These are phyloP conservation scores for Anguilla japonica DNA, from an alignment of 2,113 vertebrate species.

Conservation along the genomic window DNA sequence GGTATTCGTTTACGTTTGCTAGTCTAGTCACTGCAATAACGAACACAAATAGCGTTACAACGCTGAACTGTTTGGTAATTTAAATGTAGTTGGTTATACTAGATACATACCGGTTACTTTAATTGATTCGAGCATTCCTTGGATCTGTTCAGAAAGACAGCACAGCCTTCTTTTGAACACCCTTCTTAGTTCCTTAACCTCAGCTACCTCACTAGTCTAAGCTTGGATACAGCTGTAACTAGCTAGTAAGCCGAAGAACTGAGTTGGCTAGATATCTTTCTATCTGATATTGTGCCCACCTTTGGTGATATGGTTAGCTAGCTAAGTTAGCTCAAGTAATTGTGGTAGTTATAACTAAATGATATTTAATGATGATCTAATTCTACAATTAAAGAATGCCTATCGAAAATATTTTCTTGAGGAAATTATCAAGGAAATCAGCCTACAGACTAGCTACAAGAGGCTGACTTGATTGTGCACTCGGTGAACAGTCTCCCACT, in stretches of 20 bases:
- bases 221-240: neutral
- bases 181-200: neutral
- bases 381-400: neutral
- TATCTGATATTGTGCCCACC: neutral
- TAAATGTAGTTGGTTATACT: neutral
- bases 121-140: constrained; percentile 64
- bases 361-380: neutral
- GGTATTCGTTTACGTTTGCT: too few species aligned
- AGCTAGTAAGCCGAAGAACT: neutral
- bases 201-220: too few species aligned
- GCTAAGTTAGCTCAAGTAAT: neutral
- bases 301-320: neutral
- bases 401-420: neutral
- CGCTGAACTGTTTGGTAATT: too few species aligned
- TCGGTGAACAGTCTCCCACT: neutral
- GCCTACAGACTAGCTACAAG: neutral
- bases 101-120: constrained; percentile 61
- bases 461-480: neutral
- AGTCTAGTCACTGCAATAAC: too few species aligned
- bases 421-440: neutral
- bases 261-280: neutral
- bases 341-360: neutral
- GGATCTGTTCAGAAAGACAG: neutral
- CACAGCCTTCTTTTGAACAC: neutral
- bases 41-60: too few species aligned